Base-by-base conservation (phyloP, 2,797 vertebrate species). In the Coregonus suidteri region DNA sequence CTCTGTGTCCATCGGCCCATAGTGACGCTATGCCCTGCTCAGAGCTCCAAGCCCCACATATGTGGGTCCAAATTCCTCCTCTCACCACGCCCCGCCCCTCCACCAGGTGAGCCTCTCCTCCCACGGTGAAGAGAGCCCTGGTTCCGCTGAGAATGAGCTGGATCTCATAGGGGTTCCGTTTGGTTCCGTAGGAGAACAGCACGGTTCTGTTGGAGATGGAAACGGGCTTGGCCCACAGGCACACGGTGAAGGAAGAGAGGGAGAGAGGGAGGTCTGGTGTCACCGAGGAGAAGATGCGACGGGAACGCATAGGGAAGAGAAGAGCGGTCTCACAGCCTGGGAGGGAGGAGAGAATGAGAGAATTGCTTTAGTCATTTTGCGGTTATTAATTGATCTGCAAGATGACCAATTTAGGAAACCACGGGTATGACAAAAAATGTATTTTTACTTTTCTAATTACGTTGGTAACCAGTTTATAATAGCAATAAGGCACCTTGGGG, bases 221-320 rank as follows among this genome's bases (percentile, higher is more conserved):
- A 0, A 95, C 96, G 13, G 94, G 96, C 91, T 96, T 98, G 79
- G 95, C 92, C 98, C 98, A 99, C 81, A 96, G 83, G 83, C 97
- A 99, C 75, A 94, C 87, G 0, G 96, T 98, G 71, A 99, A 96
- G 78, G 96, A 90, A 37, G 72, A 83, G 34, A 96, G 87, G 16
- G 81, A 82, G 91, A 97, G 93, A 0, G 88, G 89, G 3, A 76
- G 83, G 0, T 90, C 90, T 0, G 96, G 95, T 31, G 93, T 90
- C 56, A 99, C 92, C 0, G 96, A 94, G 73, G 95, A 94, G 79
- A 96, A 97, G 80, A 96, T 98, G 86, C 94, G 96, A 68, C 92
- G 91, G 0, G 98, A 98, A n/a, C 96, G 96, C 96, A 97, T 97
- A 25, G 98, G 98, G 86, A 98, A 98, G 80, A 99, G 93, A 20